Evolutionary conservation across 2,113 vertebrate genomes (phyloP).

Genomic region (Prietella phreatophila): DNA sequence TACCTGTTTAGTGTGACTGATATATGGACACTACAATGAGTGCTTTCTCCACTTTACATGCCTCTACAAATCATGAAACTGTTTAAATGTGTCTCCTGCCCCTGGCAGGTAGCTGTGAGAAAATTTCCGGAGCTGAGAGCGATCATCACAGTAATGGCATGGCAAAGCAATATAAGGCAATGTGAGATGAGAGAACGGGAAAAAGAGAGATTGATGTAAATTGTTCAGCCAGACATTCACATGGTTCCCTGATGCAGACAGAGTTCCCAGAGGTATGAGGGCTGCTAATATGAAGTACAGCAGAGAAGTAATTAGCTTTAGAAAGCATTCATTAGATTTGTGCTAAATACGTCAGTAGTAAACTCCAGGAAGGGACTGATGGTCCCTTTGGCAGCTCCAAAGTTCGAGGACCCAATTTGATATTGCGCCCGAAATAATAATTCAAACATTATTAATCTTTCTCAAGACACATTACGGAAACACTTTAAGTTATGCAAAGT

Average conservation of each 20-base stretch:
- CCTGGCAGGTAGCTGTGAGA: background rate
- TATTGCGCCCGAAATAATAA: background rate
- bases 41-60: background rate
- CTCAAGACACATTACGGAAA: background rate
- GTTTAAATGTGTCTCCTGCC: slow-evolving; percentile 6
- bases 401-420: background rate
- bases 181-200: background rate
- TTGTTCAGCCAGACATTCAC: background rate
- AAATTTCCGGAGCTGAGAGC: background rate
- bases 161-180: background rate
- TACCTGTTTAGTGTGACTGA: background rate
- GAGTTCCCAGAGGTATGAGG: slow-evolving; percentile 18
- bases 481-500: background rate
- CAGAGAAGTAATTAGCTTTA: slow-evolving; percentile 5
- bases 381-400: background rate
- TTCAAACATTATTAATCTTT: background rate
- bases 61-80: slow-evolving; percentile 20
- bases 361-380: background rate
- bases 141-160: background rate
- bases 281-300: background rate
- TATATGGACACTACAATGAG: background rate
- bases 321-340: slow-evolving; percentile 30
- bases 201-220: slow-evolving; percentile 5
- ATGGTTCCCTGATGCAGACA: slow-evolving; percentile 1
- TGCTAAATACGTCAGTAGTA: slow-evolving; percentile 5